Evolutionary conservation across 37 sponge, comb jelly and placozoan genomes (phyloP), one percentile per base, ranked within the genome.

Genomic region (Ianthella basta): DNA sequence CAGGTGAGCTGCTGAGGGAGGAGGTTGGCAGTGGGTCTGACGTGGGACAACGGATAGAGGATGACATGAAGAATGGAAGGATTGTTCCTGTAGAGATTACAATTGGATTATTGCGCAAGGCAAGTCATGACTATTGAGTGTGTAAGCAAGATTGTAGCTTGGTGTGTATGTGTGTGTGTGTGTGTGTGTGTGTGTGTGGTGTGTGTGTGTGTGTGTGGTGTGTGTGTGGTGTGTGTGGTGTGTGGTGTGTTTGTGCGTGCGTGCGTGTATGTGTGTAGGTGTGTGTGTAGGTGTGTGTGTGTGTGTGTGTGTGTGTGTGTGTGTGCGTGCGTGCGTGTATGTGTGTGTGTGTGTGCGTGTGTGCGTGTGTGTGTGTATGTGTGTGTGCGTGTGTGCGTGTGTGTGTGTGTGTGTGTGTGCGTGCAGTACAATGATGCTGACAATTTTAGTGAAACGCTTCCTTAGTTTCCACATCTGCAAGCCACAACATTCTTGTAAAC

Each of bases 61-160:
- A 81, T 40, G 91, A 87, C 80, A 96, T 98, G 15, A 85, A 79
- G 41, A 88, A 92, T 16, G 99, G 99, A 20, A 89, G 87, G 54
- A 98, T 98, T 69, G 99, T 98, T 23, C 99, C 99, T 0, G 99
- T 98, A 15, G 95, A 91, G 29, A 95, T 98, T 59, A 98, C 99
- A 0, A 87, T 96, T 59, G 74, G 82, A 24, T 72, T 98, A 54
- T 57, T 98, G 19, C 84, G 90, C 20, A 85, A 91, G 80, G 95
- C 81, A 54, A 72, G 57, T 61, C 21, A 79, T 21, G 19, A n/a
- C n/a, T n/a, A n/a, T n/a, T n/a, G n/a, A n/a, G n/a, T n/a, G n/a
- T n/a, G n/a, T n/a, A n/a, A n/a, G n/a, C n/a, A n/a, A n/a, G n/a
- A n/a, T 3, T 84, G 53, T 0, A 6, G 34, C 19, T 35, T 12